Base-by-base conservation (phyloP, 2,888 invertebrate genomes). In the Volucella inflata region DNA sequence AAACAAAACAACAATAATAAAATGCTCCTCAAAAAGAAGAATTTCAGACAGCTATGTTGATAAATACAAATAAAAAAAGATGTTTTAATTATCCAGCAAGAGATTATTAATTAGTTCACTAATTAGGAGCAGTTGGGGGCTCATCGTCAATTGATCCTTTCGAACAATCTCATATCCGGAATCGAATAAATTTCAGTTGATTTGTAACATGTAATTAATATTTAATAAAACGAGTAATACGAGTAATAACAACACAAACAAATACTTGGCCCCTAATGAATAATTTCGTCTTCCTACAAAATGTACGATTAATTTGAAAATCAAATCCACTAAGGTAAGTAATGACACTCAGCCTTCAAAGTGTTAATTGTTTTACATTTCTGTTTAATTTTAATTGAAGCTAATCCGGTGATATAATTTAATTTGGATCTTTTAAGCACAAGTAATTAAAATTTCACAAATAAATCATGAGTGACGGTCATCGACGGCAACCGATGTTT, bases 51-150 rank as follows among this genome's bases (percentile, higher is more conserved):
- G 53, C 38, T 44, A 30, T 38, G 55, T 71, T 46, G 70, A 46
- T n/a, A 65, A 42, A 36, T 70, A 36, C 8, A 51, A 21, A 50
- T 50, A 42, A 51, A 21, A 50, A 59, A 42, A 48, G 17, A 64
- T 12, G 21, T 8, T 67, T 42, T 16, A 44, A 76, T 60, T 68
- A 51, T 53, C 36, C 12, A 21, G 36, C 44, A 30, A 30, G 44
- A 21, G 3, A 21, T 21, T 21, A 67, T 67, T 67, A 67, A 67
- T 53, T 55, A 17, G 16, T 16, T 44, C 16, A 38, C 46, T 57
- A 70, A 70, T 70, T 70, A n/a, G 17, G 57, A 57, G 55, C 38
- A 48, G 57, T 57, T 44, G 44, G 21, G 21, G 40, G 11, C 2
- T 21, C 17, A 65, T 17, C 50, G 14, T 11, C 42, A 50, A 51